Evolutionary conservation across 1,140 invertebrate genomes (phyloP).

Genomic region (Drosophila pachea): DNA sequence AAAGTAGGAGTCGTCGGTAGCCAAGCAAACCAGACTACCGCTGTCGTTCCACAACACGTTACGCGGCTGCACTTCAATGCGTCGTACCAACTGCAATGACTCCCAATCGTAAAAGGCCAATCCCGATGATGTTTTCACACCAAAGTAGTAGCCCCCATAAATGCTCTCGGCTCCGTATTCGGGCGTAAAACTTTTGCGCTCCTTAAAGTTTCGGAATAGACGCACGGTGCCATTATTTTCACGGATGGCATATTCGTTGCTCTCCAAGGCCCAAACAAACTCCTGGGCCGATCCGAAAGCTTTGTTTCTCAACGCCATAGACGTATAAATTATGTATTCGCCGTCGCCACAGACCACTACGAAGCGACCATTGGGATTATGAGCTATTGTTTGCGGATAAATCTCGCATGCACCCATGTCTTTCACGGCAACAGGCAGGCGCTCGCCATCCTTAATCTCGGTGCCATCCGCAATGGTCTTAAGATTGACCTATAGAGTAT

Average conservation of each 20-base stretch:
- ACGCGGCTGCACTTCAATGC: slow-evolving; percentile 81
- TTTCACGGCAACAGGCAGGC: slow-evolving; percentile 95
- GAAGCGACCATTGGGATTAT: slow-evolving; percentile 99
- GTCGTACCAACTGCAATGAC: slow-evolving; percentile 91
- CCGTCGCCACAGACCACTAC: slow-evolving; percentile 99
- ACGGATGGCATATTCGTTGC: slow-evolving; percentile 95
- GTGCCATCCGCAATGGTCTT: slow-evolving; percentile 79
- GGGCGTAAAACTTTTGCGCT: slow-evolving; percentile 95
- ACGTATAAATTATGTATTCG: slow-evolving; percentile 99
- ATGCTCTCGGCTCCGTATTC: slow-evolving; percentile 98
- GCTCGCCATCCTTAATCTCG: slow-evolving; percentile 94
- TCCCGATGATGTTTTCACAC: slow-evolving; percentile 95
- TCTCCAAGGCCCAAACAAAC: slow-evolving; percentile 99
- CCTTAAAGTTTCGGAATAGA: slow-evolving; percentile 99
- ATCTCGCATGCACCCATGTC: slow-evolving; percentile 99
- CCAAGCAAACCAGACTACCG: slow-evolving; percentile 95
- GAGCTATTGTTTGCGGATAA: slow-evolving; percentile 98
- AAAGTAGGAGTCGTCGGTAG: slow-evolving; percentile 97
- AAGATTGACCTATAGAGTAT: slow-evolving; percentile 81
- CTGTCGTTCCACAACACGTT: slow-evolving; percentile 98
- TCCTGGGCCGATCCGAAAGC: slow-evolving; percentile 98
- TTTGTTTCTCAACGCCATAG: slow-evolving; percentile 99
- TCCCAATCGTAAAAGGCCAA: slow-evolving; percentile 99
- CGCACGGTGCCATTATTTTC: slow-evolving; percentile 95
- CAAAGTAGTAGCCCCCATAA: slow-evolving; percentile 96